These are phyloP conservation scores for Amphimallon solstitiale DNA, from an alignment of 2,888 invertebrate genomes.

Conservation along the genomic window DNA sequence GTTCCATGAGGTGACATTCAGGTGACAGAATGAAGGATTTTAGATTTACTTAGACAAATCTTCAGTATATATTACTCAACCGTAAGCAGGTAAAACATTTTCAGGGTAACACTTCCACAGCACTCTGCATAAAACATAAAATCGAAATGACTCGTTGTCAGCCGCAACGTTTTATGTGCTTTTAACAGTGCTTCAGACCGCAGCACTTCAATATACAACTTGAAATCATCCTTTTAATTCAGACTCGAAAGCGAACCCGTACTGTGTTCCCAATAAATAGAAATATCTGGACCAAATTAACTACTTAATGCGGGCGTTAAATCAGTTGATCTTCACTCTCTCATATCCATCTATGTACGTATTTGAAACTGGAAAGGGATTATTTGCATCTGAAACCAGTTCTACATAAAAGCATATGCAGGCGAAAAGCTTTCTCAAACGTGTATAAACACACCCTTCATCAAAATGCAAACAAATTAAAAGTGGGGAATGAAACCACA, in stretches of 20 bases:
- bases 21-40: too few species aligned
- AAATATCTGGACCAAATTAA: conserved; percentile 10
- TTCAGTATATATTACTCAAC: not conserved
- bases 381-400: conserved; percentile 8
- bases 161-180: conserved; percentile 5
- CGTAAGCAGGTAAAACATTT: not conserved
- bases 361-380: not conserved
- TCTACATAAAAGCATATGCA: conserved; percentile 9
- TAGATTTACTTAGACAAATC: too few species aligned
- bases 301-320: conserved; percentile 18
- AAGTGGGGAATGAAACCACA: not conserved
- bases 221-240: not conserved
- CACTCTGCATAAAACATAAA: conserved; percentile 1
- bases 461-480: conserved; percentile 16
- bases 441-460: not conserved
- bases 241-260: not conserved
- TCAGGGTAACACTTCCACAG: not conserved
- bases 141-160: conserved; percentile 11
- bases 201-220: not conserved
- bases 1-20: too few species aligned
- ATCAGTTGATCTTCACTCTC: not conserved
- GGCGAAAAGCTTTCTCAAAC: not conserved
- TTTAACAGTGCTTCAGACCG: not conserved
- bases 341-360: not conserved
- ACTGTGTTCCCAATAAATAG: not conserved